Base-by-base conservation (phyloP, 2,797 vertebrate genomes). In the Falco berigora region DNA sequence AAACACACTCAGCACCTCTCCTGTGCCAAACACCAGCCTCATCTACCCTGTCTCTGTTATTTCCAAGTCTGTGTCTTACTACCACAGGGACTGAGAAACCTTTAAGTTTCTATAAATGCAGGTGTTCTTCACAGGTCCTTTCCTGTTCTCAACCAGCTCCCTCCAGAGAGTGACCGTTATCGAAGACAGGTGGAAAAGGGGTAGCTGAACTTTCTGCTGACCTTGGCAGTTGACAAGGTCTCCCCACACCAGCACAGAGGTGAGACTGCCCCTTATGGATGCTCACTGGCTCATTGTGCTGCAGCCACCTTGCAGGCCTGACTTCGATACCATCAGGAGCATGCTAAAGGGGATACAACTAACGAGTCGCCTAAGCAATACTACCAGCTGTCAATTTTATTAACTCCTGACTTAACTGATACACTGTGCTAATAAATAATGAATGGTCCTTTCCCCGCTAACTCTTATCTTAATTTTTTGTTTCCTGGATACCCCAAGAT, bases 1-100 rank as follows among this genome's bases (percentile, higher is more conserved):
- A 4, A 67, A 73, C 32, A 69, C 0, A 1, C 34, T 83, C 89
- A 79, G 56, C n/a, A 49, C 30, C 53, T 30, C 61, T 79, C 34
- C 56, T 53, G 2, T 50, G 72, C 36, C 63, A 59, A 91, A 63
- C n/a, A 63, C 30, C 85, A 71, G 68, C 34, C 40, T 55, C 1
- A 0, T 50, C 56, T 36, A 24, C 47, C 44, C 55, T 1, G 4
- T 9, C 55, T 61, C 49, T 1, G 1, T 5, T 34, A 59, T 40
- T 83, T 92, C 59, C 34, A 76, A 62, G 36, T n/a, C 30, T 72
- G 34, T 68, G 59, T n/a, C 59, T 78, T n/a, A 38, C 8, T 66
- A n/a, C 28, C 46, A 4, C 1, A 56, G 22, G 12, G 22, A 12
- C 36, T 40, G 38, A 92, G 40, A 69, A 74, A 78, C 5, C 8